A percentile compares a stretch with the other conserved stretches of the same genome.
Conservation (phyloP, 2,888 invertebrate genomes). For the Pediacus dermestoides region DNA sequence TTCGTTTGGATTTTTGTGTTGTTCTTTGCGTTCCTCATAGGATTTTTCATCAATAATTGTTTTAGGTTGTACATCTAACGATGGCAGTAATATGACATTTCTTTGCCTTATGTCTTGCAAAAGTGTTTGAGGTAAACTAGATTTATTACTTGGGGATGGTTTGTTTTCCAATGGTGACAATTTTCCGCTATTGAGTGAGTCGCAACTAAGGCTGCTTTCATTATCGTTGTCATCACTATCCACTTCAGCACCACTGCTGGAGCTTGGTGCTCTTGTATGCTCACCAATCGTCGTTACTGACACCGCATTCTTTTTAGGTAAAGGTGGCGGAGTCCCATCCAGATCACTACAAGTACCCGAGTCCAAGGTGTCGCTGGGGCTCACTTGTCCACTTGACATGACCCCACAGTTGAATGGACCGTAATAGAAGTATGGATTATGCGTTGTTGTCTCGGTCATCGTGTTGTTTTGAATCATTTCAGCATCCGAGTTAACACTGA, state of each 20-base stretch:
- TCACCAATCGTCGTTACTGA: conserved; percentile 58
- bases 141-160: conserved; percentile 2
- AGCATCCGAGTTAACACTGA: conserved; percentile 55
- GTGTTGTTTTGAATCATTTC: conserved; percentile 55
- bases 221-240: conserved; percentile 72
- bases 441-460: conserved; percentile 32
- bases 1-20: conserved; percentile 40
- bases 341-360: conserved; percentile 83
- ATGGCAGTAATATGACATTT: conserved; percentile 51
- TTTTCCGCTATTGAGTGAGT: conserved; percentile 74
- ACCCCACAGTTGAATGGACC: conserved; percentile 57
- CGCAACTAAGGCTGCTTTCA: conserved; percentile 77
- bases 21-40: conserved; percentile 59
- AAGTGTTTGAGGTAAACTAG: conserved; percentile 62
- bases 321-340: conserved; percentile 68
- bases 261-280: conserved; percentile 49
- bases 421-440: conserved; percentile 56
- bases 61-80: conserved; percentile 24
- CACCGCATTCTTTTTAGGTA: conserved; percentile 62
- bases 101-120: conserved; percentile 69
- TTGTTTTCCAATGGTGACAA: conserved; percentile 36
- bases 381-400: conserved; percentile 78
- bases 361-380: conserved; percentile 77
- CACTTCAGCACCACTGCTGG: conserved; percentile 62
- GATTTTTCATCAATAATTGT: conserved; percentile 62